Base-by-base conservation (phyloP, 2,113 vertebrate genomes). In the Cromileptes altivelis region DNA sequence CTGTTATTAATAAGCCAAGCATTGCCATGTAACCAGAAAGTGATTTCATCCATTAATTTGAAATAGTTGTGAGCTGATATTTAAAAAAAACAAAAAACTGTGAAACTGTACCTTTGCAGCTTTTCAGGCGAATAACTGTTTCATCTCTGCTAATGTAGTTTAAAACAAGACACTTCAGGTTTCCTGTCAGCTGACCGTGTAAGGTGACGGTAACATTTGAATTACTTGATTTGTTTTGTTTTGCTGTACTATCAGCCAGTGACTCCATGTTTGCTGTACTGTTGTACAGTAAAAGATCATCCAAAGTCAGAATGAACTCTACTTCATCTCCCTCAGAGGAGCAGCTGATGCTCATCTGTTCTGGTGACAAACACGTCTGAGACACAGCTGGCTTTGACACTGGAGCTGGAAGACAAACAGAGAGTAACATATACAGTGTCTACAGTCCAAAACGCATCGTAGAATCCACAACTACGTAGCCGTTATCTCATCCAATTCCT, bases 321-420 rank as follows among this genome's bases (percentile, higher is more conserved):
- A 50, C n/a, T 57, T 1, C 52, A 1, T 89, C 88, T 68, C 80
- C 85, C 6, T 82, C 60, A 30, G 81, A 77, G 33, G 80, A 86
- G 52, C 91, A 92, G 57, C 70, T 72, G 79, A 88, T 49, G 30
- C 10, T 57, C 70, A 60, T 82, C 30, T 75, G 40, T 56, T 70
- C 79, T 71, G 64, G 11, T 47, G 91, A 7, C 49, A 69, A 49
- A 86, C 91, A 91, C n/a, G 11, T 42, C n/a, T 89, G 87, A 47
- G 73, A 89, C 11, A 91, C 68, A 7, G 9, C 10, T 70, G 81
- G 79, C 14, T 85, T 49, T 33, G 78, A 86, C 40, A 91, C 75
- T 12, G 85, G 53, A 53, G 27, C 90, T 90, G 86, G 4, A 80
- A 63, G 21, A 58, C 33, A 80, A 13, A 60, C 55, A 33, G 2